These are phyloP conservation scores for Caenorhabditis brenneri DNA, from an alignment of 1,140 invertebrate genomes.

Conservation along the genomic window DNA sequence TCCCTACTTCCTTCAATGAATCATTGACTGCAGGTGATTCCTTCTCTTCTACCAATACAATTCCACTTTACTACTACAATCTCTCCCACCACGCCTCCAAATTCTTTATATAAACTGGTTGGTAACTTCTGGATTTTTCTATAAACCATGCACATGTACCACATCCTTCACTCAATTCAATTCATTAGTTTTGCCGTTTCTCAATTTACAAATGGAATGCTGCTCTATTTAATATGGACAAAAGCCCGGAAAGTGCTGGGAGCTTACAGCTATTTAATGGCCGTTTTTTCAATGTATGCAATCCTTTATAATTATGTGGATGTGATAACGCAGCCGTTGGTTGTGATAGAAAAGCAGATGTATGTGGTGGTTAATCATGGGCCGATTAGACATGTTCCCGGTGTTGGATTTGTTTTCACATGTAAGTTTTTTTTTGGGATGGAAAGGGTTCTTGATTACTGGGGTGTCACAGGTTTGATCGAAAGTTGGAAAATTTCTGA, in stretches of 20 bases:
- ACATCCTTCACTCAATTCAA: not conserved
- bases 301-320: constrained; percentile 4
- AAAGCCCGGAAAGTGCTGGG: not conserved
- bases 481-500: too few species aligned
- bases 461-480: too few species aligned
- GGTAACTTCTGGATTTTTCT: not conserved
- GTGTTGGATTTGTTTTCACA: not conserved
- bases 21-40: too few species aligned
- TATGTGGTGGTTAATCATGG: constrained; percentile 4
- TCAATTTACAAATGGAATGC: not conserved
- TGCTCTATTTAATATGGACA: not conserved
- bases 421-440: not conserved
- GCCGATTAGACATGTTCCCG: constrained; percentile 1
- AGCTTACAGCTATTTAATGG: constrained; percentile 1
- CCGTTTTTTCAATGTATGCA: not conserved
- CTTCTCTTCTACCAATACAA: too few species aligned
- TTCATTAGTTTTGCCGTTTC: not conserved
- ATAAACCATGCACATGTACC: not conserved
- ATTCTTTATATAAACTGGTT: not conserved
- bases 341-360: constrained; percentile 6
- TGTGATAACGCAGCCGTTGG: not conserved
- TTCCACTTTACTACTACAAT: too few species aligned
- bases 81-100: constrained; percentile 1
- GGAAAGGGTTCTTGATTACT: too few species aligned
- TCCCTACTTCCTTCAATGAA: too few species aligned